Evolutionary conservation across 2,113 vertebrate species (phyloP).

Genomic region (Hippocampus zosterae): DNA sequence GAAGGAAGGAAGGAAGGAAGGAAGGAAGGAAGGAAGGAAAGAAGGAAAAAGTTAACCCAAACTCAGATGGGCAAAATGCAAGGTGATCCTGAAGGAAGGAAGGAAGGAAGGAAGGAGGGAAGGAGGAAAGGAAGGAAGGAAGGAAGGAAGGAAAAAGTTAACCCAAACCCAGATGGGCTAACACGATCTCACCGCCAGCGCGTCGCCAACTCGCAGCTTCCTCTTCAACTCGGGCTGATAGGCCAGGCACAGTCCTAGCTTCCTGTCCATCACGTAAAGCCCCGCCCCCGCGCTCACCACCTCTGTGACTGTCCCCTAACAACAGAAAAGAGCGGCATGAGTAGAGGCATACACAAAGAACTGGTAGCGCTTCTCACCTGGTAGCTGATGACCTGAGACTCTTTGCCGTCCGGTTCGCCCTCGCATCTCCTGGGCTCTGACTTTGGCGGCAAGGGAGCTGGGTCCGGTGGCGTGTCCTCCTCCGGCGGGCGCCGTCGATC

Average conservation of each 20-base stretch:
- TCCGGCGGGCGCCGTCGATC: conserved; percentile 19
- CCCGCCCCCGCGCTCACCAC: conserved; percentile 77
- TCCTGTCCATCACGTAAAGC: conserved; percentile 79
- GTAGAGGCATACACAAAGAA: neutral
- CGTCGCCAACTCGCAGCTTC: conserved; percentile 73
- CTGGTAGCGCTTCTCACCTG: conserved; percentile 61
- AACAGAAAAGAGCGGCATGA: conserved; percentile 25
- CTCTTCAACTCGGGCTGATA: conserved; percentile 74
- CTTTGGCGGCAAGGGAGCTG: neutral
- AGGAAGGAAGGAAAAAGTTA: too few species aligned
- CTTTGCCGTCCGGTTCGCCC: conserved; percentile 41
- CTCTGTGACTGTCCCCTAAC: conserved; percentile 77
- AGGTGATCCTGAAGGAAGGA: too few species aligned
- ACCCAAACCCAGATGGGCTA: neutral
- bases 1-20: too few species aligned
- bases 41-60: neutral
- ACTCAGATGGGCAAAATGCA: too few species aligned
- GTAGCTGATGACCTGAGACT: conserved; percentile 76
- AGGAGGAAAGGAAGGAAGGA: too few species aligned
- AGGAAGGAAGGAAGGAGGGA: too few species aligned
- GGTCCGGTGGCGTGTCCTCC: conserved; percentile 8
- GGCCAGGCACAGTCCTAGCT: conserved; percentile 80
- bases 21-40: too few species aligned
- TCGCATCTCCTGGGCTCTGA: conserved; percentile 8
- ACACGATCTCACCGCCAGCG: conserved; percentile 69